Percentiles rank a stretch among this genome's conserved stretches.
Conservation (phyloP, 2,888 invertebrate genomes). For the Boloria selene region DNA sequence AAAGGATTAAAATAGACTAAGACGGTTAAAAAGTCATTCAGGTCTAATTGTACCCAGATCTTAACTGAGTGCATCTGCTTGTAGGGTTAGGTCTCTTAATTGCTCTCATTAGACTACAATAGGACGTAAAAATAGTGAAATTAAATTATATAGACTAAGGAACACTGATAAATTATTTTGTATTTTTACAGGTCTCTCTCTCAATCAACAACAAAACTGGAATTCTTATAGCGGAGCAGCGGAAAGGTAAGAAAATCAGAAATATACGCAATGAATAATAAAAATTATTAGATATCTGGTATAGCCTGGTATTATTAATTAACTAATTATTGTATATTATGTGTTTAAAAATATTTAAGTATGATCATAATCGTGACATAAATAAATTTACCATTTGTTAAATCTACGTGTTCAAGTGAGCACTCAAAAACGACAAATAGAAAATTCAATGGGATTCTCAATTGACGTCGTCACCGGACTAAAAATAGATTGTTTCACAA, state of each 20-base stretch:
- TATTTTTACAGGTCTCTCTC: slow-evolving; percentile 23
- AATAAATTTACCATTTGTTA: too few relatives aligned
- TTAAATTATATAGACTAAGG: neutral
- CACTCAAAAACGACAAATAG: slow-evolving; percentile 49
- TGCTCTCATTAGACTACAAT: slow-evolving; percentile 7
- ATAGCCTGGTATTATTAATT: too few relatives aligned
- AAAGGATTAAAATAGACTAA: slow-evolving; percentile 29
- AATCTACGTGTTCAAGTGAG: too few relatives aligned
- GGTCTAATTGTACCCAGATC: slow-evolving; percentile 2
- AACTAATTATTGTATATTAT: too few relatives aligned
- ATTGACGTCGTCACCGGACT: slow-evolving; percentile 64
- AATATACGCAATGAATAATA: too few relatives aligned
- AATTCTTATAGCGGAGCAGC: slow-evolving; percentile 31
- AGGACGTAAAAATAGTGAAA: neutral
- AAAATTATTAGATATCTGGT: too few relatives aligned
- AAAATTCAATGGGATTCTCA: slow-evolving; percentile 65
- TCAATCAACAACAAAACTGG: slow-evolving; percentile 28
- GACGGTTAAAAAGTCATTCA: slow-evolving; percentile 3
- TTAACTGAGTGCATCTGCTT: slow-evolving; percentile 16
- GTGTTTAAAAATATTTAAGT: too few relatives aligned
- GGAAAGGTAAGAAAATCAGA: slow-evolving; percentile 34
- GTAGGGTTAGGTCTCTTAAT: neutral
- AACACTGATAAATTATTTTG: neutral
- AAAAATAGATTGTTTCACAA: slow-evolving; percentile 67
- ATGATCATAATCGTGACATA: too few relatives aligned